These are phyloP conservation scores for Dasysyrphus tricinctus DNA, from an alignment of 2,888 invertebrate genomes.

Conservation along the genomic window DNA sequence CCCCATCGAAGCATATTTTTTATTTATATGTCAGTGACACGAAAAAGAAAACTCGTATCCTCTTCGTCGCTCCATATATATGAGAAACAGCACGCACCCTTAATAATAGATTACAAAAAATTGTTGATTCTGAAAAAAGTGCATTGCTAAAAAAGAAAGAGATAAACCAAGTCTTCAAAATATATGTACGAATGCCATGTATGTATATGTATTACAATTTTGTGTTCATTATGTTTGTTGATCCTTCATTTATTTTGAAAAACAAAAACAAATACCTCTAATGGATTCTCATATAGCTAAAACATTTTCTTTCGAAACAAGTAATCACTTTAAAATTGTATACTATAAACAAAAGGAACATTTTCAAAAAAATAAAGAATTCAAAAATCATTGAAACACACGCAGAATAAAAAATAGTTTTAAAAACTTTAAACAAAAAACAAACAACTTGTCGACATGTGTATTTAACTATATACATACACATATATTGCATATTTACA, in stretches of 20 bases:
- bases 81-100: conserved; percentile 19
- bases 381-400: conserved; percentile 24
- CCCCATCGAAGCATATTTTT: background rate
- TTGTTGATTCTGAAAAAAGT: conserved; percentile 14
- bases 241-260: background rate
- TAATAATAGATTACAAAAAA: background rate
- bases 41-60: background rate
- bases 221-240: conserved; percentile 28
- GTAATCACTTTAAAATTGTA: conserved; percentile 14
- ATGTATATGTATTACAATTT: background rate
- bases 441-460: conserved; percentile 55
- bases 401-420: conserved; percentile 7
- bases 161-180: background rate
- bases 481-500: conserved; percentile 60
- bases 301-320: conserved; percentile 20
- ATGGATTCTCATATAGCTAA: background rate
- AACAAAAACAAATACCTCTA: background rate
- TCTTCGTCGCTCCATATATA: background rate
- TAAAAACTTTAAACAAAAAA: conserved; percentile 24
- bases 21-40: background rate
- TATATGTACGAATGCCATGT: background rate
- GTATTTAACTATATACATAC: conserved; percentile 45
- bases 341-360: conserved; percentile 38
- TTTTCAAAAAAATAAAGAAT: conserved; percentile 27
- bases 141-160: conserved; percentile 11